Percentiles rank a stretch among this genome's conserved stretches.
Evolutionary conservation across 2,888 invertebrate genomes (phyloP).

Genomic region (Melinaea menophilus): DNA sequence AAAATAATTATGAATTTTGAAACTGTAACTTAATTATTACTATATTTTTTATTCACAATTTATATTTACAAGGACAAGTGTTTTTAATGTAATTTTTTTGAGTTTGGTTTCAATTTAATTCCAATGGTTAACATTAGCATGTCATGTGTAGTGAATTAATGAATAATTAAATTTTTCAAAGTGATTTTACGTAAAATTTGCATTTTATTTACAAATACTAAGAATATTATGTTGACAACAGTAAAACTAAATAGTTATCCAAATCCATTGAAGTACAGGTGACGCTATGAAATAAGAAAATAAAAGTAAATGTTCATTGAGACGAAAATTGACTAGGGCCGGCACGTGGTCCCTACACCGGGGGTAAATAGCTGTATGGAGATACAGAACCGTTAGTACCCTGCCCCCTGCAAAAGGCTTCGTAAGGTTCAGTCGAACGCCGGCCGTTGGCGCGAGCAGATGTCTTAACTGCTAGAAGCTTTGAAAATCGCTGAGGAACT

Average conservation of each 20-base stretch:
- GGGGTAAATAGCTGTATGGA: slow-evolving; percentile 60
- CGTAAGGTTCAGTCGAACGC: slow-evolving; percentile 53
- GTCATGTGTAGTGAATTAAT: too few species aligned
- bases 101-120: too few species aligned
- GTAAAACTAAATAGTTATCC: not conserved
- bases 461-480: slow-evolving; percentile 32
- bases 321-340: slow-evolving; percentile 64
- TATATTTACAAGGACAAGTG: too few species aligned
- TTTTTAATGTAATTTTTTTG: too few species aligned
- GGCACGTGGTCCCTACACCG: slow-evolving; percentile 63
- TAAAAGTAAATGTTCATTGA: slow-evolving; percentile 54
- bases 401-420: slow-evolving; percentile 53
- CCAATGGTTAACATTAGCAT: too few species aligned
- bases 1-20: not conserved
- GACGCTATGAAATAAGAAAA: slow-evolving; percentile 55
- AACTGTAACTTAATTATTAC: too few species aligned
- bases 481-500: slow-evolving; percentile 38
- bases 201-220: too few species aligned
- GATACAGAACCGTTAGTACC: slow-evolving; percentile 68
- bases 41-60: too few species aligned
- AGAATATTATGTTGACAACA: too few species aligned
- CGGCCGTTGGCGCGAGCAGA: slow-evolving; percentile 48
- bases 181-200: too few species aligned
- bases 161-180: too few species aligned
- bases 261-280: not conserved